Conservation (phyloP, 2,888 invertebrate species). For the Diabrotica balteata region DNA sequence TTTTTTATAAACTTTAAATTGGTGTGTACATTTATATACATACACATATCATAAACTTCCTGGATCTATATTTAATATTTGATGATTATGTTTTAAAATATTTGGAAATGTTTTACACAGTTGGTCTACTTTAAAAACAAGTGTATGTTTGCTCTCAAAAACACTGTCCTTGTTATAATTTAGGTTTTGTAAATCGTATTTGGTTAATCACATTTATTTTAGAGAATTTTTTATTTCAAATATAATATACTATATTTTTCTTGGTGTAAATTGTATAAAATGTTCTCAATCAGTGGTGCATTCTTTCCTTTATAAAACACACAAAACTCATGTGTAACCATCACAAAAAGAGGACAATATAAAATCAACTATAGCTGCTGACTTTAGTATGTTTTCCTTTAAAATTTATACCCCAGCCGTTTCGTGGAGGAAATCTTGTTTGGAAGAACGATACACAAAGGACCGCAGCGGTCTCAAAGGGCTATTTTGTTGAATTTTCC, state of each 20-base stretch:
- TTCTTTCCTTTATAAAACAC: neutral
- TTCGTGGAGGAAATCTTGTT: conserved; percentile 41
- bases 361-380: conserved; percentile 19
- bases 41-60: no score
- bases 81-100: no score
- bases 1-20: no score
- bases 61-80: no score
- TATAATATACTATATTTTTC: neutral
- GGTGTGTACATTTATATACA: no score
- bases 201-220: no score
- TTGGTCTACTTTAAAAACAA: no score
- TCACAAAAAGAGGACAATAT: conserved; percentile 12
- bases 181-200: no score
- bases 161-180: no score
- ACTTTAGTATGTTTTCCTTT: conserved; percentile 17
- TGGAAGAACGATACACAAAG: conserved; percentile 42
- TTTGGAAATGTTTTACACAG: no score
- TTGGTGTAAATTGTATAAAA: neutral
- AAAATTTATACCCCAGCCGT: conserved; percentile 29
- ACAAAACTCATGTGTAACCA: conserved; percentile 1
- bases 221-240: no score
- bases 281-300: neutral
- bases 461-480: conserved; percentile 36
- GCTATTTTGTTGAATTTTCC: conserved; percentile 27
- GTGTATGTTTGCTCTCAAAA: no score